Evolutionary conservation across 2,113 vertebrate species (phyloP).

Genomic region (Camelus dromedarius): DNA sequence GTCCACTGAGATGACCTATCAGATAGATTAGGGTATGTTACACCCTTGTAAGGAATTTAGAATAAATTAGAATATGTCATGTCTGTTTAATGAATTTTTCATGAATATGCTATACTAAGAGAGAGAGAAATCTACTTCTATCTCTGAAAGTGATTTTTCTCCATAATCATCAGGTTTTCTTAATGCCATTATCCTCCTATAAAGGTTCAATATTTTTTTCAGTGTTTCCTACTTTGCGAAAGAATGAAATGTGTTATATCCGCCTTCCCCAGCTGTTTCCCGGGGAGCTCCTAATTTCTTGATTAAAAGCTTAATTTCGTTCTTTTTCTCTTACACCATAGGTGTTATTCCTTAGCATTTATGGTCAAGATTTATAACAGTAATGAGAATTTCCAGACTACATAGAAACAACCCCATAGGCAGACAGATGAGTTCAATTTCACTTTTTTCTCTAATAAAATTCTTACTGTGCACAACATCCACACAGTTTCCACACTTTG

Average conservation of each 20-base stretch:
- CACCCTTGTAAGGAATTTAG: background rate
- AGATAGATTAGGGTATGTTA: background rate
- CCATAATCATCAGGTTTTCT: background rate
- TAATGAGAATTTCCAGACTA: slow-evolving; percentile 45
- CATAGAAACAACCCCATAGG: slow-evolving; percentile 45
- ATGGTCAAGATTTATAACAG: slow-evolving; percentile 62
- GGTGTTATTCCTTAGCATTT: slow-evolving; percentile 64
- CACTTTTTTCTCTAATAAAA: slow-evolving; percentile 59
- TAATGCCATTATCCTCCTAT: background rate
- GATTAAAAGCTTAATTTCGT: slow-evolving; percentile 66
- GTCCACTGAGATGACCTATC: background rate
- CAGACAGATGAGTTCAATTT: slow-evolving; percentile 58
- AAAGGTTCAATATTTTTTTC: background rate
- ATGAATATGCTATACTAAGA: background rate
- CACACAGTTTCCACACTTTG: background rate
- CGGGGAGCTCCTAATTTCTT: slow-evolving; percentile 65
- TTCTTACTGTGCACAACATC: background rate
- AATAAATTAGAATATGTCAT: background rate
- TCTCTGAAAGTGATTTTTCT: background rate
- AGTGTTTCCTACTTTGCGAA: slow-evolving; percentile 17
- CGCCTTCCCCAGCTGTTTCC: slow-evolving; percentile 27
- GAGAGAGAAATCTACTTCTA: background rate
- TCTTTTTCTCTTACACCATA: slow-evolving; percentile 52
- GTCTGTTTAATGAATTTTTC: background rate
- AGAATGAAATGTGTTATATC: slow-evolving; percentile 37